Evolutionary conservation across 2,888 invertebrate genomes (phyloP), one percentile per base, ranked within the genome.

Genomic region (Aporophyla nigra): DNA sequence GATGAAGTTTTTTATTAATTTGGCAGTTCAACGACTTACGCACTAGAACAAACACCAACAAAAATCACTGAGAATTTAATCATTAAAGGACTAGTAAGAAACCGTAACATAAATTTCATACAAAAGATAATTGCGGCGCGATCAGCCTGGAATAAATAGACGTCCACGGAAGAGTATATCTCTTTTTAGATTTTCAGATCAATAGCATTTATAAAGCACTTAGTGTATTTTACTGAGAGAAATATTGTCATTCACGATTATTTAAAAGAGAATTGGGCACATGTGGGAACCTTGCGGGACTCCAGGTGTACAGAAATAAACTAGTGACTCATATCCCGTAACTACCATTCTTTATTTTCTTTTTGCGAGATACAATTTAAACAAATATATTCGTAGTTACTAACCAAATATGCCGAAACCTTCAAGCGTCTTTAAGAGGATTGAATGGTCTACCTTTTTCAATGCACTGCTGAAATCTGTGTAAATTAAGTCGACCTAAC

Each of bases 381-480:
- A 74, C 67, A 67, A 43, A 12, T n/a, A 14, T 0, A n/a, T n/a
- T n/a, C n/a, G n/a, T n/a, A 71, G 51, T 1, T 51, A 16, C 4
- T 40, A 16, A 4, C 63, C 40, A 51, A 63, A 65, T 46, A 65
- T 49, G 9, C 46, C 59, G 2, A 53, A 61, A 4, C 14, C 16
- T n/a, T 65, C 27, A 19, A 76, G 53, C 21, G 61, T 61, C 14
- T 40, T n/a, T 10, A 72, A 21, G 1, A 72, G 21, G 1, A 76
- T 51, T 27, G 19, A 24, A 21, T 72, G 59, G 7, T 66, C 65
- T 43, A 71, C 58, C 12, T 63, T 71, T 21, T 71, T 56, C 7
- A 71, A 75, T 2, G 70, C 56, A 49, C 40, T 63, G 43, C 56
- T 43, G n/a, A 71, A 71, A 27, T 71, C 71, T 7, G 33, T 70